These are phyloP conservation scores for Caracal caracal DNA, from an alignment of 2,113 vertebrate genomes.

Conservation along the genomic window DNA sequence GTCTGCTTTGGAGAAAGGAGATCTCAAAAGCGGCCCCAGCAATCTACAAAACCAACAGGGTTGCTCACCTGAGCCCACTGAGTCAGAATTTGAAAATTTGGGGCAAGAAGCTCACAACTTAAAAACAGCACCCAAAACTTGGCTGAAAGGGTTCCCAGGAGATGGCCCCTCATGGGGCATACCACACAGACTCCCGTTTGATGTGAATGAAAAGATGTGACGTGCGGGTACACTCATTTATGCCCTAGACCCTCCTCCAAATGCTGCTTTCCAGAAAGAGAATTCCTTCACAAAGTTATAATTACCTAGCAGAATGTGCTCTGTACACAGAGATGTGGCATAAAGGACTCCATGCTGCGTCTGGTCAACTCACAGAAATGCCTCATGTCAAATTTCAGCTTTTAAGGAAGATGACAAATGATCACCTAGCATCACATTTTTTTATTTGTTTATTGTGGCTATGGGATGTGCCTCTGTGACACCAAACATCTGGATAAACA, in stretches of 20 bases:
- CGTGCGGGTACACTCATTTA: background rate
- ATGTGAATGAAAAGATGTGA: background rate
- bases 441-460: background rate
- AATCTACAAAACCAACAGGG: background rate
- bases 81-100: background rate
- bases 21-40: background rate
- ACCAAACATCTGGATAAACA: conserved; percentile 39
- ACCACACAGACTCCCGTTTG: background rate
- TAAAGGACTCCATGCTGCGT: background rate
- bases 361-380: background rate
- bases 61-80: background rate
- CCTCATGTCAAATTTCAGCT: background rate
- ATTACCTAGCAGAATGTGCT: background rate
- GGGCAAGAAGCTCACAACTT: background rate
- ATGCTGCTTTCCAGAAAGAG: background rate
- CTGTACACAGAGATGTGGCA: background rate
- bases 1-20: background rate
- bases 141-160: background rate
- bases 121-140: background rate
- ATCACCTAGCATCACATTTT: background rate
- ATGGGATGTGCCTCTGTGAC: background rate
- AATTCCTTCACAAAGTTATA: background rate
- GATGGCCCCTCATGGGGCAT: background rate
- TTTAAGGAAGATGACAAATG: background rate
- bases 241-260: background rate